Conservation (phyloP, 2,888 invertebrate species). For the Philopedon plagiatum region DNA sequence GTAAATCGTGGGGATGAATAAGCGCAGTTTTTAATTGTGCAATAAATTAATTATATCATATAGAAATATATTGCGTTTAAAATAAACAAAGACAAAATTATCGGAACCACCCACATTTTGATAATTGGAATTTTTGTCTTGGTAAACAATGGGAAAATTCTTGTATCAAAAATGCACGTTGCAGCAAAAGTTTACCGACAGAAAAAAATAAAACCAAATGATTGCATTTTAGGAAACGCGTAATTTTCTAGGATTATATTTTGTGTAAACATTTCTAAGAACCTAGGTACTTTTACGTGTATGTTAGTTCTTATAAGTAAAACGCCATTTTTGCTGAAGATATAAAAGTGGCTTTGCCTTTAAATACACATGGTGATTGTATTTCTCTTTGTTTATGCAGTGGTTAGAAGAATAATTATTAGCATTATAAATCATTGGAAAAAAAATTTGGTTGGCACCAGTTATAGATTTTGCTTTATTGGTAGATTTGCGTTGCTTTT, state of each 20-base stretch:
- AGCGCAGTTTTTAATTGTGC: too few species aligned
- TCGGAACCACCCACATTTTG: neutral
- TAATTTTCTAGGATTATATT: constrained; percentile 10
- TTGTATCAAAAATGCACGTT: neutral
- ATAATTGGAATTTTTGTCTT: neutral
- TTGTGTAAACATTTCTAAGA: constrained; percentile 18
- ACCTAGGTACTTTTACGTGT: neutral
- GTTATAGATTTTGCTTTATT: too few species aligned
- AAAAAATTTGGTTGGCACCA: too few species aligned
- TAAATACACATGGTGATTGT: too few species aligned
- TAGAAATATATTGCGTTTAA: neutral
- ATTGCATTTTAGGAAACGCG: constrained; percentile 27
- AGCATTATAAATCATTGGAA: too few species aligned
- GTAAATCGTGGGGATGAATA: too few species aligned
- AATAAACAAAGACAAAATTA: neutral
- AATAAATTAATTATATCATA: too few species aligned
- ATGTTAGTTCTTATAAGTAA: neutral
- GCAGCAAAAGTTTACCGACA: constrained; percentile 8
- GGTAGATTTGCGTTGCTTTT: too few species aligned
- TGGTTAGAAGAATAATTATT: neutral
- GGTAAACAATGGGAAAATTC: neutral
- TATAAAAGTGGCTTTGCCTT: neutral
- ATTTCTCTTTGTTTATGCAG: neutral
- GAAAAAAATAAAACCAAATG: neutral
- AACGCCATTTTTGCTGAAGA: neutral